Evolutionary conservation across 1,140 invertebrate genomes (phyloP).

Genomic region (Nebria ingens): DNA sequence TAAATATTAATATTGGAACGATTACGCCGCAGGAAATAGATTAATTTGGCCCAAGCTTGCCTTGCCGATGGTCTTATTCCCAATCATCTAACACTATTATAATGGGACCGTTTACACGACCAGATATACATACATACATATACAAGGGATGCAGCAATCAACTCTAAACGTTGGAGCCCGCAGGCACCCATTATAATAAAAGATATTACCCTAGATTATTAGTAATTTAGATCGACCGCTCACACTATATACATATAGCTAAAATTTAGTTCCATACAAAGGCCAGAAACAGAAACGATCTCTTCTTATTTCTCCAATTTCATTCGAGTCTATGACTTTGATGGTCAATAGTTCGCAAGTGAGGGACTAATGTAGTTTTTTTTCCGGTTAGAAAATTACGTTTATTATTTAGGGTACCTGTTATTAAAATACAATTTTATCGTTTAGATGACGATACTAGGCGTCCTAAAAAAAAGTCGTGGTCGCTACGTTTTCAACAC

Average conservation of each 20-base stretch:
- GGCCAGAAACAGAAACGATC: neutral
- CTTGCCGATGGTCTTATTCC: neutral
- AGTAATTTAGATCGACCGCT: neutral
- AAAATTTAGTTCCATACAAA: neutral
- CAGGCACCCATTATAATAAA: neutral
- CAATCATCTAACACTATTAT: neutral
- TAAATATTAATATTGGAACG: neutral
- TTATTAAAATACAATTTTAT: neutral
- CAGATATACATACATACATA: too few relatives aligned
- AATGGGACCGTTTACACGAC: neutral
- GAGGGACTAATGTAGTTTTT: neutral
- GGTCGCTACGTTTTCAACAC: too few relatives aligned
- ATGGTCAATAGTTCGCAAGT: too few relatives aligned
- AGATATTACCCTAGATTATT: neutral
- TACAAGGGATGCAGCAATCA: neutral
- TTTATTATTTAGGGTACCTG: neutral
- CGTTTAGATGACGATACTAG: neutral
- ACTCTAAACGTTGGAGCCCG: neutral
- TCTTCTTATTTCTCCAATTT: neutral
- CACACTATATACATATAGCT: too few relatives aligned
- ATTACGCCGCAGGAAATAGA: too few relatives aligned
- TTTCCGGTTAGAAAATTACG: neutral
- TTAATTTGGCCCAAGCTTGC: neutral
- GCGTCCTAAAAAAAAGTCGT: neutral
- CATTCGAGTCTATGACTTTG: too few relatives aligned